Evolutionary conservation across 2,113 vertebrate species (phyloP).

Genomic region (Neotragus pygmaeus): DNA sequence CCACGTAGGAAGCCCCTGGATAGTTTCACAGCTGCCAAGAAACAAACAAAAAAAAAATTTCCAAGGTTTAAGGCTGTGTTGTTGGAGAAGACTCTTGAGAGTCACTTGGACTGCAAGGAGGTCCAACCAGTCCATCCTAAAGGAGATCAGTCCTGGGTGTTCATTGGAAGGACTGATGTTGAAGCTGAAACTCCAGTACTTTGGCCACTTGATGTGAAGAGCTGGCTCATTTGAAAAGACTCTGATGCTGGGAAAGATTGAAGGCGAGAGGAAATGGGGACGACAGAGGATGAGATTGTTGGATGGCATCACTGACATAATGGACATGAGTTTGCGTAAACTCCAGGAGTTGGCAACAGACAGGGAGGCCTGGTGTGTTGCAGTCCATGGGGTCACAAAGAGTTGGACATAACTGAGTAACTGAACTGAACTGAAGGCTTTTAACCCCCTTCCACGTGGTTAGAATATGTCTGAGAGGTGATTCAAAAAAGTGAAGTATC

Average conservation of each 20-base stretch:
- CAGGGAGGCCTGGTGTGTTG: background rate
- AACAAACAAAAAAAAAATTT: background rate
- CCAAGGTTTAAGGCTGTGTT: background rate
- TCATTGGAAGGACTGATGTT: background rate
- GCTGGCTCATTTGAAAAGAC: background rate
- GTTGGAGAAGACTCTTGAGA: background rate
- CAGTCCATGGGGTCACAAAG: background rate
- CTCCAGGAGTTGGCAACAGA: background rate
- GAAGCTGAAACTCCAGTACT: background rate
- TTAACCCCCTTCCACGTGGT: background rate
- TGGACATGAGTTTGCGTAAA: background rate
- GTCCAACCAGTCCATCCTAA: background rate
- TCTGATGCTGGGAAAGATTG: background rate
- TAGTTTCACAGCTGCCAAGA: background rate
- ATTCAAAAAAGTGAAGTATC: background rate
- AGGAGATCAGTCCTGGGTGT: background rate
- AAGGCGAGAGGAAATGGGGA: background rate
- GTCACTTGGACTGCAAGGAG: background rate
- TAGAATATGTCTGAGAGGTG: background rate
- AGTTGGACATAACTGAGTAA: background rate
- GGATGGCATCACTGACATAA: background rate
- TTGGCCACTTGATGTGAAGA: background rate
- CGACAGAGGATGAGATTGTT: fast-evolving
- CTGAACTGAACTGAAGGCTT: background rate
- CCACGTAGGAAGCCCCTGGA: background rate